phyloP scores from a whole-genome alignment of 2,888 invertebrate genomes.

The Pristionchus japonicus region DNA sequence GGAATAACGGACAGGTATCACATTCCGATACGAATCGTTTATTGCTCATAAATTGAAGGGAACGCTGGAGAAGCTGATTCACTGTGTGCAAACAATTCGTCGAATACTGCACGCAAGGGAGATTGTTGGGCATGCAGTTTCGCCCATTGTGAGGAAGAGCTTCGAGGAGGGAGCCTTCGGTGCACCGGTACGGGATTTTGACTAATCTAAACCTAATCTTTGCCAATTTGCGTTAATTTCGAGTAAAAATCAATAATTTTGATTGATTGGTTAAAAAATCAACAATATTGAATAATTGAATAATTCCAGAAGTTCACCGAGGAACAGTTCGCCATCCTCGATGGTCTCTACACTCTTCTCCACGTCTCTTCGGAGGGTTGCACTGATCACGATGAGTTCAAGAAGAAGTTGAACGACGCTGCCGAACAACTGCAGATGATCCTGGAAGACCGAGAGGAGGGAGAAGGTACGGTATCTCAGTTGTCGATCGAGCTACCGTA shows the following conservation, averaged over 20 bases:
- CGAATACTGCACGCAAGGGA: constrained; percentile 1
- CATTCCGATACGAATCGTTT: too few relatives aligned
- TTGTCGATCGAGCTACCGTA: too few relatives aligned
- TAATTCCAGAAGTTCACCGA: too few relatives aligned
- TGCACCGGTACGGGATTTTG: not conserved
- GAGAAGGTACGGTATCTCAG: not conserved
- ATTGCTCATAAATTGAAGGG: too few relatives aligned
- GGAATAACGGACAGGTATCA: not conserved
- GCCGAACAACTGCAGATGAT: not conserved
- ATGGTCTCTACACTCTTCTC: too few relatives aligned
- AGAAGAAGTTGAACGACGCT: not conserved
- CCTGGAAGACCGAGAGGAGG: not conserved
- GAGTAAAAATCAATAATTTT: too few relatives aligned
- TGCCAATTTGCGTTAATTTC: too few relatives aligned
- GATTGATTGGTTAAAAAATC: too few relatives aligned
- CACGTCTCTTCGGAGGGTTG: not conserved
- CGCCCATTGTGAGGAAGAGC: not conserved
- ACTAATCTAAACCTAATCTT: too few relatives aligned
- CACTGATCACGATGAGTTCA: not conserved
- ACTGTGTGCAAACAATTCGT: not conserved
- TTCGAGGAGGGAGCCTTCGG: constrained; percentile 10
- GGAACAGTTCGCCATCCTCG: too few relatives aligned
- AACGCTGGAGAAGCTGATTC: too few relatives aligned
- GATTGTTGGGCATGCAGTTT: not conserved
- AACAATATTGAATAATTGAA: too few relatives aligned